Percentiles rank a stretch among this genome's conserved stretches.
Conservation (phyloP, 2,888 invertebrate genomes). For the Carabus problematicus region DNA sequence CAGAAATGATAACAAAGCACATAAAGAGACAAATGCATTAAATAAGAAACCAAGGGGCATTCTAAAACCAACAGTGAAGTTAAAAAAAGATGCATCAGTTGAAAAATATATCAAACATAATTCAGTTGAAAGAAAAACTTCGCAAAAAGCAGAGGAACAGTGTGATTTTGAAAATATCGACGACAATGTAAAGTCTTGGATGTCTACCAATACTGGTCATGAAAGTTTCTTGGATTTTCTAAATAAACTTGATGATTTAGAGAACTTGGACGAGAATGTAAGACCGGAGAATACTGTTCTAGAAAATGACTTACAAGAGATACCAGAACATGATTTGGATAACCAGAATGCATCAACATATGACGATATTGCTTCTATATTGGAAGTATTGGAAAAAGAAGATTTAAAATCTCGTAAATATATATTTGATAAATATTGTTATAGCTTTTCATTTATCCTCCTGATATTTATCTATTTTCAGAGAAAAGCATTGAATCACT, state of each 20-base stretch:
- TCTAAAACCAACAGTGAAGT: conserved; percentile 35
- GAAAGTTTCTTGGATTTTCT: conserved; percentile 52
- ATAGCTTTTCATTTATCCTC: conserved; percentile 22
- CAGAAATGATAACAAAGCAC: conserved; percentile 34
- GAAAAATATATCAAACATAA: conserved; percentile 43
- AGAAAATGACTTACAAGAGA: conserved; percentile 36
- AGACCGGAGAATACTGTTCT: conserved; percentile 1
- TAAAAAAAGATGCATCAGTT: conserved; percentile 18
- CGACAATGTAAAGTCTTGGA: conserved; percentile 53
- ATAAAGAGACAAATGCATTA: neutral
- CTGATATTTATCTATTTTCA: conserved; percentile 43
- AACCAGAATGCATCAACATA: conserved; percentile 51
- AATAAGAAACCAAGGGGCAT: conserved; percentile 43
- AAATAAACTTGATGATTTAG: conserved; percentile 48
- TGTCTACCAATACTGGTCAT: conserved; percentile 47
- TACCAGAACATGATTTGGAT: conserved; percentile 49
- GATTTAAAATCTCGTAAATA: conserved; percentile 58
- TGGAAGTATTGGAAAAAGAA: conserved; percentile 60
- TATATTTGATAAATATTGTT: conserved; percentile 27
- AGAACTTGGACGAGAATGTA: conserved; percentile 33
- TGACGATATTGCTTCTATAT: conserved; percentile 60
- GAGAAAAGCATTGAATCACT: conserved; percentile 54
- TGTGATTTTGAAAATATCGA: conserved; percentile 23
- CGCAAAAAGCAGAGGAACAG: conserved; percentile 47
- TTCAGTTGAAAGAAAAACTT: conserved; percentile 44